Evolutionary conservation across 2,888 invertebrate species (phyloP).

Genomic region (Herminia tarsipennalis): DNA sequence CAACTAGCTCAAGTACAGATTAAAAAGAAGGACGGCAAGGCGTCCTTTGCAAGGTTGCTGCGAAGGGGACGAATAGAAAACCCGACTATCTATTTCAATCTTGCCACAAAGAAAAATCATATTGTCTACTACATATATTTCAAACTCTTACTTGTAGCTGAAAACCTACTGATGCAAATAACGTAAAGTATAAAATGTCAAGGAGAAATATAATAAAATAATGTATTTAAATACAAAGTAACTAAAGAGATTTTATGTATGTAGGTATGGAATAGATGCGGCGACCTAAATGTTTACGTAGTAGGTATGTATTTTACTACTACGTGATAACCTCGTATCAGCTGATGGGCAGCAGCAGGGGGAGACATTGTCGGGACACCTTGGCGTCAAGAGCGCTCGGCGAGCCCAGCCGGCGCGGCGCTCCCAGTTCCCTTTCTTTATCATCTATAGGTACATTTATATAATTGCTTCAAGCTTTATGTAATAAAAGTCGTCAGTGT

Average conservation of each 20-base stretch:
- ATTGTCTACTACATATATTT: too few species aligned
- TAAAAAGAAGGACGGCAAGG: constrained; percentile 5
- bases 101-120: background rate
- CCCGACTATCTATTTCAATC: background rate
- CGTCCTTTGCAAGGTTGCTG: constrained; percentile 1
- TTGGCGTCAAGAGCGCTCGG: constrained; percentile 26
- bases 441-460: constrained; percentile 7
- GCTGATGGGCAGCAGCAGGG: constrained; percentile 18
- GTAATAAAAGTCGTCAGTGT: too few species aligned
- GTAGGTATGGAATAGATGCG: background rate
- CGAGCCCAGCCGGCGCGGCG: constrained; percentile 51
- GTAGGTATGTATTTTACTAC: constrained; percentile 13
- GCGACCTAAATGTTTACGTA: background rate
- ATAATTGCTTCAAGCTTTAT: too few species aligned
- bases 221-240: too few species aligned
- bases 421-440: constrained; percentile 18
- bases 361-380: constrained; percentile 30
- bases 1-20: constrained; percentile 11
- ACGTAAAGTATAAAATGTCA: background rate
- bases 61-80: constrained; percentile 2
- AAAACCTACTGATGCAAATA: too few species aligned
- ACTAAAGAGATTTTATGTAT: too few species aligned
- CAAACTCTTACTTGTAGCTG: background rate
- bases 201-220: background rate
- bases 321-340: constrained; percentile 42